These are phyloP conservation scores for Telenomus remus DNA, from an alignment of 1,140 invertebrate genomes.

Conservation along the genomic window DNA sequence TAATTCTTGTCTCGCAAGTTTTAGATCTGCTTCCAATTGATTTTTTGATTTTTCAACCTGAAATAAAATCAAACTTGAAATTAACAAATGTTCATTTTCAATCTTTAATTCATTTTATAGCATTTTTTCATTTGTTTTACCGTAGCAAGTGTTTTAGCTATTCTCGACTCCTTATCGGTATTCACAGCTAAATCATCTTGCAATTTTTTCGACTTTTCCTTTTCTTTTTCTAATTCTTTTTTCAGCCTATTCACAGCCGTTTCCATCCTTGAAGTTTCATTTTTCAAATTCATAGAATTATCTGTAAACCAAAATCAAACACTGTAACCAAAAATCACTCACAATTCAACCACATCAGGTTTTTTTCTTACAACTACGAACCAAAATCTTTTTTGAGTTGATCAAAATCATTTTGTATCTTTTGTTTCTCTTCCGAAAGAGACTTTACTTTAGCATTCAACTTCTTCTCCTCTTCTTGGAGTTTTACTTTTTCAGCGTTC, in stretches of 20 bases:
- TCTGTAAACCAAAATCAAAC: slow-evolving; percentile 54
- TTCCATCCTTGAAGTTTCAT: slow-evolving; percentile 67
- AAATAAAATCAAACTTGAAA: slow-evolving; percentile 4
- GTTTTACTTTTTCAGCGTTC: slow-evolving; percentile 77
- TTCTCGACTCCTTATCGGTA: slow-evolving; percentile 66
- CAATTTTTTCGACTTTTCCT: slow-evolving; percentile 69
- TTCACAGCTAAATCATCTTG: slow-evolving; percentile 69
- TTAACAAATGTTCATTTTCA: slow-evolving; percentile 10
- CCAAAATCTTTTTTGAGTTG: slow-evolving; percentile 72
- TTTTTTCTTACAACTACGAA: slow-evolving; percentile 35
- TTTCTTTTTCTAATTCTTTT: slow-evolving; percentile 70
- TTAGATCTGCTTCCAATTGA: slow-evolving; percentile 69
- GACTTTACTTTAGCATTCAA: slow-evolving; percentile 76
- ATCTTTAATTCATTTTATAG: background rate
- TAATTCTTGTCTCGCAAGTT: slow-evolving; percentile 68
- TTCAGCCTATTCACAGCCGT: slow-evolving; percentile 64
- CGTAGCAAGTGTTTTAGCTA: slow-evolving; percentile 66
- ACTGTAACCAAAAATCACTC: background rate
- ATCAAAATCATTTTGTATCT: slow-evolving; percentile 70
- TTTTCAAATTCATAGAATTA: slow-evolving; percentile 65
- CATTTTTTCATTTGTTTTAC: slow-evolving; percentile 55
- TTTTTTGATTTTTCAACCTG: slow-evolving; percentile 68
- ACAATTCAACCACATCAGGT: background rate
- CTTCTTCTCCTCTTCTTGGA: slow-evolving; percentile 78
- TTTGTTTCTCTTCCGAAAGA: slow-evolving; percentile 71